A percentile compares a stretch with the other conserved stretches of the same genome.
Conservation (phyloP, 2,797 vertebrate species). For the Hoplostethus mediterraneus region DNA sequence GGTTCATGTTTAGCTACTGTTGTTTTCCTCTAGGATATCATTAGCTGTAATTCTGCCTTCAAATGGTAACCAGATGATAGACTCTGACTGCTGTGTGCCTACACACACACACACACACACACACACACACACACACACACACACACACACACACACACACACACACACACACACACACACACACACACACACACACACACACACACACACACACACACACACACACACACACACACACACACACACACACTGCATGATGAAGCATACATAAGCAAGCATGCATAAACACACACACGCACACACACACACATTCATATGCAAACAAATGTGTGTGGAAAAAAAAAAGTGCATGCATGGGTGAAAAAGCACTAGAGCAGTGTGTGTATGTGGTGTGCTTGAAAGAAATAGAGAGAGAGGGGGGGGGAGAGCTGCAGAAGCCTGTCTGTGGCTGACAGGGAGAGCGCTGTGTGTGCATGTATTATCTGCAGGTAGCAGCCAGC, state of each 20-base stretch:
- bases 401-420: constrained; percentile 29
- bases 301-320: neutral
- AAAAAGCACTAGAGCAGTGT: neutral
- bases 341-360: neutral
- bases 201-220: constrained; percentile 25
- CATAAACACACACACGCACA: neutral
- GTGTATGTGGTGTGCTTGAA: constrained; percentile 1
- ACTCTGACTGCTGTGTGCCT: neutral
- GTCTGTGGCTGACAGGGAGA: constrained; percentile 32
- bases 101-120: constrained; percentile 19
- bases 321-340: neutral
- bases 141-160: too few species aligned
- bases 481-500: constrained; percentile 70
- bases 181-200: neutral
- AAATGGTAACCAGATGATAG: constrained; percentile 84
- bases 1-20: constrained; percentile 81
- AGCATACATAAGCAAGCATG: constrained; percentile 6
- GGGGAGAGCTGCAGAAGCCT: constrained; percentile 26
- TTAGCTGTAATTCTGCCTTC: constrained; percentile 78
- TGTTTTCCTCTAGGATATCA: constrained; percentile 83
- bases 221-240: constrained; percentile 19
- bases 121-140: constrained; percentile 10
- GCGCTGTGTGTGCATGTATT: constrained; percentile 37
- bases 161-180: neutral
- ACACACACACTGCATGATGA: constrained; percentile 16